phyloP scores from a whole-genome alignment of 2,113 vertebrate species.

The Melozone crissalis region DNA sequence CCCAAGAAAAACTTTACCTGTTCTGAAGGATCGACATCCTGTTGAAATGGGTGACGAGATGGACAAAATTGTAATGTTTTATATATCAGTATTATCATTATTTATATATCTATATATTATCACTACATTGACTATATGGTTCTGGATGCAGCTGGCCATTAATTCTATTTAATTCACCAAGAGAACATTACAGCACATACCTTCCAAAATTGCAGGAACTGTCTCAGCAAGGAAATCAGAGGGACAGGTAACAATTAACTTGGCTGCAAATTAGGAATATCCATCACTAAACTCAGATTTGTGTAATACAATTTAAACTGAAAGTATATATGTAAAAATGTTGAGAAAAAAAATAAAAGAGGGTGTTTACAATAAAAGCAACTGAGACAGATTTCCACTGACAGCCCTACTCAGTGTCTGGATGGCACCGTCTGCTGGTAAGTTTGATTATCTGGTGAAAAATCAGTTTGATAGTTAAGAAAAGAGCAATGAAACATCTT shows the following conservation, averaged over 20 bases:
- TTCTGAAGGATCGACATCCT: fast-evolving
- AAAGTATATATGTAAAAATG: neutral
- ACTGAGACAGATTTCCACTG: neutral
- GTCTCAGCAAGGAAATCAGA: neutral
- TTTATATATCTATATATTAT: too few species aligned
- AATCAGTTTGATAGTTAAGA: neutral
- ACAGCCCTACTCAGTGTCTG: neutral
- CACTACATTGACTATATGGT: fast-evolving
- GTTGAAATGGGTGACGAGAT: fast-evolving
- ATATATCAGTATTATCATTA: neutral
- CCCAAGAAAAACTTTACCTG: neutral
- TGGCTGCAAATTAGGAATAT: neutral
- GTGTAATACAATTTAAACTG: neutral
- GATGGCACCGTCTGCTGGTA: neutral
- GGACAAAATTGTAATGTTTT: neutral
- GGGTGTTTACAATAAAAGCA: neutral
- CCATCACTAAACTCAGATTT: neutral
- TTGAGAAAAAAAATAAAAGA: neutral
- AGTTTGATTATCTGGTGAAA: neutral
- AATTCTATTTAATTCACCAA: neutral
- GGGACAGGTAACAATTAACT: neutral
- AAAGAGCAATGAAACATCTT: neutral
- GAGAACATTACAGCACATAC: neutral
- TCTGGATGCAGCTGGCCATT: neutral
- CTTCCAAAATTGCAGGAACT: neutral